phyloP scores from a whole-genome alignment of 1,140 invertebrate species.

The Galleria mellonella region DNA sequence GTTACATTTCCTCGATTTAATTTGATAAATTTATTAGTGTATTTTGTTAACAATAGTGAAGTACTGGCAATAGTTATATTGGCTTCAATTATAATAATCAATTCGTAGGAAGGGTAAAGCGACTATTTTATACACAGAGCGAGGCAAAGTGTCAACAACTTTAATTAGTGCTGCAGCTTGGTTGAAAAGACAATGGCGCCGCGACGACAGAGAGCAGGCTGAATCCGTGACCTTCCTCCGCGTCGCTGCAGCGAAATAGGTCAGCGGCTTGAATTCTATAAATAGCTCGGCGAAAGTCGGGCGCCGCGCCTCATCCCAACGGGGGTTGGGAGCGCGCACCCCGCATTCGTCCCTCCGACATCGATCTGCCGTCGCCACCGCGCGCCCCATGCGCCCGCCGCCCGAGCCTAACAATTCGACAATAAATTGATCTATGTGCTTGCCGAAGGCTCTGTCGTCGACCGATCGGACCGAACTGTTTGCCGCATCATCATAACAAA shows the following conservation, averaged over 20 bases:
- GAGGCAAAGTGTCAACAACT: conserved; percentile 65
- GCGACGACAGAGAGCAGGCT: conserved; percentile 58
- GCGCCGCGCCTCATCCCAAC: conserved; percentile 54
- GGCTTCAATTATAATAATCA: conserved; percentile 15
- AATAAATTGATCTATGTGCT: conserved; percentile 33
- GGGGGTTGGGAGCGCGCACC: conserved; percentile 36
- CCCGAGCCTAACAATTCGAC: conserved; percentile 37
- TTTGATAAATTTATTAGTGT: too few relatives aligned
- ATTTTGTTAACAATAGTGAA: too few relatives aligned
- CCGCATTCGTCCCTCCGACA: conserved; percentile 40
- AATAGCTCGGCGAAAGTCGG: conserved; percentile 71
- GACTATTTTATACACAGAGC: conserved; percentile 41
- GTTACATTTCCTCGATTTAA: too few relatives aligned
- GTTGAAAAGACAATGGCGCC: conserved; percentile 68
- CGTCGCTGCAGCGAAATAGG: conserved; percentile 69
- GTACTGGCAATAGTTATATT: neutral
- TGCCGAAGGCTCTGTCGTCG: neutral
- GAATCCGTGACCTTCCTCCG: conserved; percentile 70
- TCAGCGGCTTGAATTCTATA: conserved; percentile 72
- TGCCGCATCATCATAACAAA: conserved; percentile 2
- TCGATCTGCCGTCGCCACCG: conserved; percentile 40
- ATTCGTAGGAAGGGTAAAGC: conserved; percentile 29
- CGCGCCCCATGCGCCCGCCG: conserved; percentile 23
- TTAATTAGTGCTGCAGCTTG: conserved; percentile 70
- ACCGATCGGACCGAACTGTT: neutral